phyloP scores from a whole-genome alignment of 2,797 vertebrate genomes.

The Dendrocincla tyrannina region DNA sequence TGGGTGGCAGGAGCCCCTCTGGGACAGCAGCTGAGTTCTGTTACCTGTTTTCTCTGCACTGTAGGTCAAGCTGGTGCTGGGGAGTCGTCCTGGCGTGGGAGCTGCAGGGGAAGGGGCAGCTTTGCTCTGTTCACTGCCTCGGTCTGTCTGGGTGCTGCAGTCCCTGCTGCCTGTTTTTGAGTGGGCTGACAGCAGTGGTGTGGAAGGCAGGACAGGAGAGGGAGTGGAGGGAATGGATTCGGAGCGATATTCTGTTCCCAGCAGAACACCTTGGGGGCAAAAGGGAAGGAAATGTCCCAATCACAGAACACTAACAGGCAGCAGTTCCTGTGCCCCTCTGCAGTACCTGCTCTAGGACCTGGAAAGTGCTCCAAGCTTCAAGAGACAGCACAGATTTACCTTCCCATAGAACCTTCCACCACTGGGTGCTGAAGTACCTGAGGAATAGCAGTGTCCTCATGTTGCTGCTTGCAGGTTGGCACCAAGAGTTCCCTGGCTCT shows the following conservation, averaged over 20 bases:
- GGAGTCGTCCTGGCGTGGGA: conserved; percentile 78
- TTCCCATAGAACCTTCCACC: background rate
- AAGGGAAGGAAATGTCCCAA: background rate
- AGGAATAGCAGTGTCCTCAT: background rate
- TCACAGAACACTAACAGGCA: background rate
- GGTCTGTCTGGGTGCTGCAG: conserved; percentile 96
- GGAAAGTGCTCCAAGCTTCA: background rate
- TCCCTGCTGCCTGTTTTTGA: conserved; percentile 95
- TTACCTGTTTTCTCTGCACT: conserved; percentile 88
- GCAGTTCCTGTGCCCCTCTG: background rate
- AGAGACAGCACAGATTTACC: background rate
- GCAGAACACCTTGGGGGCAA: conserved; percentile 83
- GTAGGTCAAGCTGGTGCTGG: conserved; percentile 84
- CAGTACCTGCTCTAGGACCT: background rate
- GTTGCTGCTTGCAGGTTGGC: background rate
- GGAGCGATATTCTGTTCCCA: conserved; percentile 90
- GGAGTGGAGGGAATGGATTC: conserved; percentile 94
- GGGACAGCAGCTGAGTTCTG: background rate
- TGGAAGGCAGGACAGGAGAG: conserved; percentile 89
- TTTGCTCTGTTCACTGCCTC: conserved; percentile 85
- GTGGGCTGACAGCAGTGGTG: conserved; percentile 86
- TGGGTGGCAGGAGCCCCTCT: background rate
- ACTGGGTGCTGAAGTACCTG: background rate
- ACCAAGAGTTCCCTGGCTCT: background rate
- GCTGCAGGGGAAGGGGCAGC: conserved; percentile 57